These are phyloP conservation scores for Caenorhabditis sp. DNA, from an alignment of 2,888 invertebrate genomes.

Conservation along the genomic window DNA sequence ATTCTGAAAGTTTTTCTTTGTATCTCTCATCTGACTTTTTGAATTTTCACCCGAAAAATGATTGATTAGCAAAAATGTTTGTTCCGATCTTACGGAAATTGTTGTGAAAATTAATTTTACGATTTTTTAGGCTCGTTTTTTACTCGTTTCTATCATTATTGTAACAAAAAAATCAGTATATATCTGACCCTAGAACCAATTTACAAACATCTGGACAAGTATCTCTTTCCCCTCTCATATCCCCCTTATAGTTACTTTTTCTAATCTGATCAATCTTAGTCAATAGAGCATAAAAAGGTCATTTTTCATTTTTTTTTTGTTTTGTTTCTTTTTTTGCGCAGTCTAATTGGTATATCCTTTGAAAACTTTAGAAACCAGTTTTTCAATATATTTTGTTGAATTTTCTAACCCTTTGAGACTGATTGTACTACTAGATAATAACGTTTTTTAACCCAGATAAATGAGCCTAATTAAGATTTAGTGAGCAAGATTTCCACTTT, in stretches of 20 bases:
- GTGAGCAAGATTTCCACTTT: too few relatives aligned
- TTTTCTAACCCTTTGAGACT: too few relatives aligned
- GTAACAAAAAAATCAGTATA: not conserved
- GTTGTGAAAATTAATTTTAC: not conserved
- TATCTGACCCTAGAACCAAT: not conserved
- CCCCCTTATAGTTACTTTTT: not conserved
- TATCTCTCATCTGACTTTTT: not conserved
- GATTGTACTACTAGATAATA: too few relatives aligned
- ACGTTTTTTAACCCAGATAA: too few relatives aligned
- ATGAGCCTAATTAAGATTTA: too few relatives aligned
- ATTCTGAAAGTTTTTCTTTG: too few relatives aligned
- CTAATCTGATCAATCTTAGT: constrained; percentile 3
- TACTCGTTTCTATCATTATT: too few relatives aligned
- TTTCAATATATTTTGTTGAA: too few relatives aligned
- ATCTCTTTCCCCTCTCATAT: not conserved
- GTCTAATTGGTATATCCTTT: constrained; percentile 2
- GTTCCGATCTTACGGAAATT: too few relatives aligned
- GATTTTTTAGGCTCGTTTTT: not conserved
- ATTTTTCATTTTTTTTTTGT: not conserved
- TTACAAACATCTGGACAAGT: not conserved
- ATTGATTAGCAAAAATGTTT: not conserved
- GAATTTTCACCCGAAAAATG: not conserved
- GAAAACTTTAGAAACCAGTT: not conserved
- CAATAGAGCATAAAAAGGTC: constrained; percentile 1
- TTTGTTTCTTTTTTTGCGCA: not conserved